Percentiles rank a stretch among this genome's conserved stretches.
These are phyloP conservation scores for Aptenodytes forsteri DNA, from an alignment of 2,113 vertebrate genomes.

Conservation along the genomic window DNA sequence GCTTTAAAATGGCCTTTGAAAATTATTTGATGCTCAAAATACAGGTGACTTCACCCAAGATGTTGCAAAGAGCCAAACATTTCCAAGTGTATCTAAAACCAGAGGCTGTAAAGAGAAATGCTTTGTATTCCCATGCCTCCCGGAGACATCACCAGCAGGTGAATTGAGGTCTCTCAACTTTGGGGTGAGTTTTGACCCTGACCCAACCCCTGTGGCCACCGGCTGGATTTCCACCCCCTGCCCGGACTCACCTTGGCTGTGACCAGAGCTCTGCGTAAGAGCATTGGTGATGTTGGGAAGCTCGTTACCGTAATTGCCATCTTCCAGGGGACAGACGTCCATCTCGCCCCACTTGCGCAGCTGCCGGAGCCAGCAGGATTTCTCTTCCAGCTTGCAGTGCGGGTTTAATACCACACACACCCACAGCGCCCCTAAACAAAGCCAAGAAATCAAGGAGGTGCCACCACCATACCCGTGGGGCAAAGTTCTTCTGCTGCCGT, in stretches of 20 bases:
- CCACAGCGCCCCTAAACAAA: constrained; percentile 92
- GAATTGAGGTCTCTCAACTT: neutral
- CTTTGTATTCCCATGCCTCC: neutral
- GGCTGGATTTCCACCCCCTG: neutral
- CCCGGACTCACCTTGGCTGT: constrained; percentile 84
- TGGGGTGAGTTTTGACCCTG: neutral
- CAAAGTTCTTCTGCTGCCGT: neutral
- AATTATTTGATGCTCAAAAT: neutral
- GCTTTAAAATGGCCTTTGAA: neutral
- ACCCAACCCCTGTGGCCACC: neutral
- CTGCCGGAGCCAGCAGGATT: constrained; percentile 92
- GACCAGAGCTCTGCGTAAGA: constrained; percentile 88
- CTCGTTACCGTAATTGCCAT: constrained; percentile 96
- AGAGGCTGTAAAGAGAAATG: neutral
- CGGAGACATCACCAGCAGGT: neutral
- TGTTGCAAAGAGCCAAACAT: neutral
- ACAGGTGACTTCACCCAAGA: neutral
- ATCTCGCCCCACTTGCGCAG: constrained; percentile 95
- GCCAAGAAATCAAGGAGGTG: constrained; percentile 40
- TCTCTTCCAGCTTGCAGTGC: constrained; percentile 96
- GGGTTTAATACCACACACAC: constrained; percentile 98
- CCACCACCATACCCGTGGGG: fast-evolving
- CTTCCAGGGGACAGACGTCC: constrained; percentile 96
- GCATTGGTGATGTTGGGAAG: constrained; percentile 97
- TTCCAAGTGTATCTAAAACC: neutral